Evolutionary conservation across 2,888 invertebrate species (phyloP).

Genomic region (Drosophila paracracens): DNA sequence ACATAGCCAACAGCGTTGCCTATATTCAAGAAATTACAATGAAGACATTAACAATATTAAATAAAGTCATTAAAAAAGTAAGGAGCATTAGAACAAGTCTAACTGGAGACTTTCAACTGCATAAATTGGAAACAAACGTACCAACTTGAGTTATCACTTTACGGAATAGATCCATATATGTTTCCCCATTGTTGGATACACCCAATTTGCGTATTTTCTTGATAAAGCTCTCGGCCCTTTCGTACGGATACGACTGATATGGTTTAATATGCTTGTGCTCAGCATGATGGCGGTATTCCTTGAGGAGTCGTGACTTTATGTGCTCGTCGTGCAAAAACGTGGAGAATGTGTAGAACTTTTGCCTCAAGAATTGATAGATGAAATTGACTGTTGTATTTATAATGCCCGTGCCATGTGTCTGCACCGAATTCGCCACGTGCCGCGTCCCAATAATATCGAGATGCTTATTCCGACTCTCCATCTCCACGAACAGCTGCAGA

Average conservation of each 20-base stretch:
- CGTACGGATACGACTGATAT: slow-evolving; percentile 87
- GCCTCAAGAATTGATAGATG: slow-evolving; percentile 96
- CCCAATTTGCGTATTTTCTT: slow-evolving; percentile 95
- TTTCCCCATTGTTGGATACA: slow-evolving; percentile 91
- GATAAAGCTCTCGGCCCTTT: slow-evolving; percentile 97
- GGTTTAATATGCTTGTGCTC: slow-evolving; percentile 86
- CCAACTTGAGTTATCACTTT: slow-evolving; percentile 97
- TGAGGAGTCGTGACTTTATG: slow-evolving; percentile 96
- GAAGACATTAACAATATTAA: background rate
- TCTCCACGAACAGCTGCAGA: slow-evolving; percentile 97
- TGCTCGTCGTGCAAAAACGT: slow-evolving; percentile 99
- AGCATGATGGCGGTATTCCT: slow-evolving; percentile 93
- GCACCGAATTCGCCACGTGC: slow-evolving; percentile 98
- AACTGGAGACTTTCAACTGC: background rate
- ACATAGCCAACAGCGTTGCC: slow-evolving; percentile 97
- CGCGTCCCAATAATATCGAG: slow-evolving; percentile 97
- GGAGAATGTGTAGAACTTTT: slow-evolving; percentile 97
- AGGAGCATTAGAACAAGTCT: background rate
- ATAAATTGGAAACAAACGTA: slow-evolving; percentile 68
- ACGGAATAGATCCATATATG: slow-evolving; percentile 96
- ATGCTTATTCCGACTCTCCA: slow-evolving; percentile 95
- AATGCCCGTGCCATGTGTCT: slow-evolving; percentile 98
- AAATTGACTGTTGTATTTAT: slow-evolving; percentile 97
- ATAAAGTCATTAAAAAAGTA: no score
- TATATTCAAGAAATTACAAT: slow-evolving; percentile 24